These are phyloP conservation scores for Xyrichtys novacula DNA, from an alignment of 2,797 vertebrate species.

Conservation along the genomic window DNA sequence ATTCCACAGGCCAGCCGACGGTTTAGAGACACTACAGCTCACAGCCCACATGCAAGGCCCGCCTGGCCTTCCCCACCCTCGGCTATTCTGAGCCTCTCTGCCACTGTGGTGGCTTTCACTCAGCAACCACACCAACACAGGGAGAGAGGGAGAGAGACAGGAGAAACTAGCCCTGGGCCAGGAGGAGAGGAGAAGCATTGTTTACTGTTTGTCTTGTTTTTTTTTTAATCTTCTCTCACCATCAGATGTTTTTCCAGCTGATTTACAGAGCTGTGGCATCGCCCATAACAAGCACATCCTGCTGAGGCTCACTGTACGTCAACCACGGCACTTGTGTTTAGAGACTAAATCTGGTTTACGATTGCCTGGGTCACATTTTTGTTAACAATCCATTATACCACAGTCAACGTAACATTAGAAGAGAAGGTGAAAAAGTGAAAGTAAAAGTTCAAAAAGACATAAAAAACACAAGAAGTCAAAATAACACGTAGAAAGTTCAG, in stretches of 20 bases:
- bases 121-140: slow-evolving; percentile 71
- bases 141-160: slow-evolving; percentile 58
- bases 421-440: background rate
- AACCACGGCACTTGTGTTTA: slow-evolving; percentile 13
- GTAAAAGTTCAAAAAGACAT: background rate
- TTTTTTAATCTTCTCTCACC: slow-evolving; percentile 31
- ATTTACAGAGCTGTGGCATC: slow-evolving; percentile 38
- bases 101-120: slow-evolving; percentile 76
- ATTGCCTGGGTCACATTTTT: background rate
- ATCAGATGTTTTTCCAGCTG: slow-evolving; percentile 31
- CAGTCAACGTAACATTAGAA: background rate
- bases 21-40: slow-evolving; percentile 74
- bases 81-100: slow-evolving; percentile 78
- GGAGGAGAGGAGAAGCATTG: slow-evolving; percentile 50
- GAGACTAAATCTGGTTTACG: slow-evolving; percentile 16
- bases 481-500: too few species aligned
- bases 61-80: slow-evolving; percentile 76
- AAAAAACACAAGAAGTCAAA: background rate
- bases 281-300: slow-evolving; percentile 27
- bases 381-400: background rate
- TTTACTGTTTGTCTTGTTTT: slow-evolving; percentile 54
- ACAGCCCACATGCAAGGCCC: slow-evolving; percentile 79
- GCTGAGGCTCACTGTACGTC: slow-evolving; percentile 16
- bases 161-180: slow-evolving; percentile 50
- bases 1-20: slow-evolving; percentile 76